These are phyloP conservation scores for Galleria mellonella DNA, from an alignment of 1,140 invertebrate genomes.

Conservation along the genomic window DNA sequence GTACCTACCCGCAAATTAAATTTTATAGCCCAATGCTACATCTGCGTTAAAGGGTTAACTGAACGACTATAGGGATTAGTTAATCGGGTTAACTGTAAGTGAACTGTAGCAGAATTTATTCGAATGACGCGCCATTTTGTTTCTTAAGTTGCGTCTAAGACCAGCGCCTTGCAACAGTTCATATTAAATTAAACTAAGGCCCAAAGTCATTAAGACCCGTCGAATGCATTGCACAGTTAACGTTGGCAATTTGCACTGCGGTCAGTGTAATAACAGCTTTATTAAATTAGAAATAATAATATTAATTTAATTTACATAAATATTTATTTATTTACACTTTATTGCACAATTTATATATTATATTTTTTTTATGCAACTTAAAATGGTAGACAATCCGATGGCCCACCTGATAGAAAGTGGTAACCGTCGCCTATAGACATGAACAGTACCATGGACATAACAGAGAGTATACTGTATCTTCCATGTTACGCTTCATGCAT, in stretches of 20 bases:
- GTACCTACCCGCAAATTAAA: neutral
- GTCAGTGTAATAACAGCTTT: constrained; percentile 27
- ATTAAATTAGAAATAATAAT: no score
- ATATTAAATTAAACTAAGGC: constrained; percentile 66
- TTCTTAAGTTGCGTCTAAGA: constrained; percentile 48
- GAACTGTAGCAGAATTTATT: constrained; percentile 1
- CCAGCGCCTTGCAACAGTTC: constrained; percentile 50
- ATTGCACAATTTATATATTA: no score
- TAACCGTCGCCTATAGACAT: no score
- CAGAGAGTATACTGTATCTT: no score
- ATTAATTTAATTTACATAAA: no score
- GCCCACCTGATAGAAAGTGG: no score
- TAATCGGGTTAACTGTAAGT: constrained; percentile 2
- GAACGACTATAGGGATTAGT: neutral
- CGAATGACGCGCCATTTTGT: neutral
- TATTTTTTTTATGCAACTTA: no score
- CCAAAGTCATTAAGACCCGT: constrained; percentile 56
- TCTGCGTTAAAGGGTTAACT: constrained; percentile 3
- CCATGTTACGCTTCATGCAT: no score
- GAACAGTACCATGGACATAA: no score
- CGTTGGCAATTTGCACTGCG: constrained; percentile 35
- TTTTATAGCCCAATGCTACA: neutral
- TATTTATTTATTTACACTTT: no score
- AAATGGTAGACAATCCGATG: no score
- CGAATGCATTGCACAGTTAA: constrained; percentile 53